A percentile compares a stretch with the other conserved stretches of the same genome.
These are phyloP conservation scores for Syngnathus floridae DNA, from an alignment of 2,113 vertebrate genomes.

Conservation along the genomic window DNA sequence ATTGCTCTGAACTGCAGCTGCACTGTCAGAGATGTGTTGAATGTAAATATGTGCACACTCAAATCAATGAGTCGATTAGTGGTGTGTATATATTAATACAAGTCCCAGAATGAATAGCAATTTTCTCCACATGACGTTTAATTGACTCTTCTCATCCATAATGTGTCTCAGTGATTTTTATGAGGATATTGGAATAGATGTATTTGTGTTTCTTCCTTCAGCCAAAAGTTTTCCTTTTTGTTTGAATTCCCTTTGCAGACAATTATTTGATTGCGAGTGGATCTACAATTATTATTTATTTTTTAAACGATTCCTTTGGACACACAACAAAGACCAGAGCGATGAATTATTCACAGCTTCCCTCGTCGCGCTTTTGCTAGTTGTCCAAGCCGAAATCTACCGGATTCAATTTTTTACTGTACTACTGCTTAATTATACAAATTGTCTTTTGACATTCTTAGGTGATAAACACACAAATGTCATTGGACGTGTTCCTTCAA, in stretches of 20 bases:
- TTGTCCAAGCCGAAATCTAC: constrained; percentile 35
- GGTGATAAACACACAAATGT: neutral
- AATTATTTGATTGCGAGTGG: constrained; percentile 71
- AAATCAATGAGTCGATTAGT: neutral
- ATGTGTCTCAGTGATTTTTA: neutral
- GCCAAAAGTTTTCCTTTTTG: constrained; percentile 32
- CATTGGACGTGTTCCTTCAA: neutral
- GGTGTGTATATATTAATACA: neutral
- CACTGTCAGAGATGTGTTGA: neutral
- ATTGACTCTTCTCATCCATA: neutral
- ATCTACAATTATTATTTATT: constrained; percentile 67
- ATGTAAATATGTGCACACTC: constrained; percentile 2
- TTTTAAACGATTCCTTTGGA: constrained; percentile 66
- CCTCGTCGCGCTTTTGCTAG: constrained; percentile 50
- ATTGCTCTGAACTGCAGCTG: neutral
- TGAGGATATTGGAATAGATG: neutral
- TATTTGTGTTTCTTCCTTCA: constrained; percentile 5
- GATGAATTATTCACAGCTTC: constrained; percentile 71
- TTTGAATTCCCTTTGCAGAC: constrained; percentile 59
- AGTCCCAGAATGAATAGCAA: neutral
- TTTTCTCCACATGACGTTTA: neutral
- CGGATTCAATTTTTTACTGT: neutral
- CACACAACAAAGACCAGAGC: constrained; percentile 66
- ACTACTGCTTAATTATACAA: neutral
- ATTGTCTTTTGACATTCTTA: neutral